Percentiles rank a stretch among this genome's conserved stretches.
Conservation (phyloP, 2,797 vertebrate genomes). For the Salarias fasciatus region DNA sequence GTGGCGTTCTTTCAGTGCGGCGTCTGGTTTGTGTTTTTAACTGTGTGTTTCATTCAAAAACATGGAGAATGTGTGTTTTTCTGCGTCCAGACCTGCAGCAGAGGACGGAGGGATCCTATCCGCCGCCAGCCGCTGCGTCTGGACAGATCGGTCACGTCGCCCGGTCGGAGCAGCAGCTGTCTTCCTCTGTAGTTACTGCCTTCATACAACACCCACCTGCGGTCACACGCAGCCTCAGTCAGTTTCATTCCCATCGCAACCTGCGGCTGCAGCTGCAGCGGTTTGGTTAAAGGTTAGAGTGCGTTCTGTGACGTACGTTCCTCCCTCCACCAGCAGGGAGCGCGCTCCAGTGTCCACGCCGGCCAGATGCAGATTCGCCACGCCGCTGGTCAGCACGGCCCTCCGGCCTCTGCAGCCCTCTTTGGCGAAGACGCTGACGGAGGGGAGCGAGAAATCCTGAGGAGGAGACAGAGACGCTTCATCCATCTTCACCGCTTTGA, state of each 20-base stretch:
- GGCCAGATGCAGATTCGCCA: conserved; percentile 82
- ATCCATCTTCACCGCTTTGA: no score
- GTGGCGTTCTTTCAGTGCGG: no score
- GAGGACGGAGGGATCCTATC: conserved; percentile 92
- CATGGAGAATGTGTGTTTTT: no score
- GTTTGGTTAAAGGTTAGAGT: no score
- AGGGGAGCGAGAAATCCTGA: conserved; percentile 93
- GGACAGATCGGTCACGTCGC: conserved; percentile 85
- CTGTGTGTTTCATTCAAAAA: no score
- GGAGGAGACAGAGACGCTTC: background rate
- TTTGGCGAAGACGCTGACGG: conserved; percentile 89
- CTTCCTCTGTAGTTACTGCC: conserved; percentile 88
- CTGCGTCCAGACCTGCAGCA: conserved; percentile 86
- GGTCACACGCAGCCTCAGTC: no score
- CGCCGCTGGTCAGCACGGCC: conserved; percentile 79
- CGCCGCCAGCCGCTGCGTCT: conserved; percentile 82
- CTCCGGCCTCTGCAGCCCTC: conserved; percentile 88
- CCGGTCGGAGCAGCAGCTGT: conserved; percentile 87
- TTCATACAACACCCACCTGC: conserved; percentile 94
- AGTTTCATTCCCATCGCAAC: no score
- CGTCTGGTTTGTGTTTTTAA: no score
- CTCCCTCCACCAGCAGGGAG: conserved; percentile 92
- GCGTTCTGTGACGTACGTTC: conserved; percentile 87
- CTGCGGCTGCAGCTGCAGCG: no score
- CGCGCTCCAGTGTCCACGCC: conserved; percentile 84